Percentiles rank a stretch among this genome's conserved stretches.
These are phyloP conservation scores for Eulemur coronatus DNA, from an alignment of 2,797 vertebrate species.

Conservation along the genomic window DNA sequence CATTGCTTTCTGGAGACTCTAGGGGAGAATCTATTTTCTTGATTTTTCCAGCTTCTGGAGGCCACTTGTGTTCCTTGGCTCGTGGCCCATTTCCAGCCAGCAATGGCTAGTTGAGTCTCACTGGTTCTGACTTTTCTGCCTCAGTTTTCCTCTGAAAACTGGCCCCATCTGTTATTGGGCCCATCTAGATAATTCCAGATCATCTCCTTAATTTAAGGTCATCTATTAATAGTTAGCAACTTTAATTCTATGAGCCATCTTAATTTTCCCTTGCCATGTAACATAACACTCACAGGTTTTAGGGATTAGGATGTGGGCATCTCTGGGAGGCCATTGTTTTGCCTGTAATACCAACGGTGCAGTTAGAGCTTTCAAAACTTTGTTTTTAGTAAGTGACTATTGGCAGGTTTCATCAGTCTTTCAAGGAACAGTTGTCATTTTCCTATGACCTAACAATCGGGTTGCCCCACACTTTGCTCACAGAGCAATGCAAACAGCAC, in stretches of 20 bases:
- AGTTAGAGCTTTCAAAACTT: background rate
- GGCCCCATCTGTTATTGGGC: too few species aligned
- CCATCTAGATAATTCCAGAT: background rate
- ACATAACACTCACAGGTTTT: background rate
- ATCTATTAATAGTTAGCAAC: background rate
- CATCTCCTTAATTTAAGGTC: background rate
- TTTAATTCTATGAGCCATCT: background rate
- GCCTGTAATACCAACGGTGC: background rate
- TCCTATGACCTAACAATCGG: constrained; percentile 26
- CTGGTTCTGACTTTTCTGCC: constrained; percentile 6
- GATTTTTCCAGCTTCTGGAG: background rate
- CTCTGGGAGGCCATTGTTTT: background rate
- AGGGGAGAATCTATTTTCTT: background rate
- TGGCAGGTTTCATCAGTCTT: background rate
- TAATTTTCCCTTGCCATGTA: background rate
- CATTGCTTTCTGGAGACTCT: background rate
- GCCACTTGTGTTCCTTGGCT: background rate
- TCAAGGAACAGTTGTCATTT: constrained; percentile 20
- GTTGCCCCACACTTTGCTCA: background rate
- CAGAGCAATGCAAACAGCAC: background rate
- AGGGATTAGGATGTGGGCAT: background rate
- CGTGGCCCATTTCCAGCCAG: background rate
- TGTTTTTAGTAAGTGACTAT: background rate
- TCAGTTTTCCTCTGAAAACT: background rate
- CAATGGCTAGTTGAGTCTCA: background rate